These are phyloP conservation scores for Lottia gigantea DNA, from an alignment of 2,888 invertebrate species.

Conservation along the genomic window DNA sequence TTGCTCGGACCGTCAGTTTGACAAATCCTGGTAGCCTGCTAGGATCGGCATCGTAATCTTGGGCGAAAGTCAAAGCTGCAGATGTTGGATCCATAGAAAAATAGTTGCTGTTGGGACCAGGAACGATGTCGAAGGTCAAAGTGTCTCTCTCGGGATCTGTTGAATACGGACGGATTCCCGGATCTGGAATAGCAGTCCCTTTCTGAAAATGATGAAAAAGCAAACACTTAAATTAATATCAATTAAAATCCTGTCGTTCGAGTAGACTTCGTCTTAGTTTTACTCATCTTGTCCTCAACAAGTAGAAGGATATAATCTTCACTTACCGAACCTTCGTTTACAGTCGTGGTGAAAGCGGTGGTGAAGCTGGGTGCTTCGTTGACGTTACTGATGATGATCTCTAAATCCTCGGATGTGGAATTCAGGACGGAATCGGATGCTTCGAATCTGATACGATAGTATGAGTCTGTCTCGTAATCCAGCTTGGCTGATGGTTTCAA, in stretches of 20 bases:
- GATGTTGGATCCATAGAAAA: not conserved
- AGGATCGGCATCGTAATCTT: conserved; percentile 5
- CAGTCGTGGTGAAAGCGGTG: not conserved
- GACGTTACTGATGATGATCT: not conserved
- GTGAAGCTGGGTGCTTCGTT: not conserved
- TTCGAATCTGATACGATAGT: not conserved
- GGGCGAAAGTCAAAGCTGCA: not conserved
- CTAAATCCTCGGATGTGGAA: not conserved
- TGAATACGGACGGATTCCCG: not conserved
- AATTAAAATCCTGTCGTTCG: too few species aligned
- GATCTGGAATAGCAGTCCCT: not conserved
- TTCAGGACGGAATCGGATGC: not conserved
- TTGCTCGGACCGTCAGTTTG: not conserved
- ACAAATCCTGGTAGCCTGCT: not conserved
- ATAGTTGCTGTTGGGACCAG: not conserved
- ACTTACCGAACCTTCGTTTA: not conserved
- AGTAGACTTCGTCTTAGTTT: too few species aligned
- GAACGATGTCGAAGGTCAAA: not conserved
- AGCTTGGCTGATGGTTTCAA: not conserved
- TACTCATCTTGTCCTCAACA: too few species aligned
- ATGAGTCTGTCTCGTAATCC: not conserved
- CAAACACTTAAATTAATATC: too few species aligned
- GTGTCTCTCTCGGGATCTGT: conserved; percentile 4
- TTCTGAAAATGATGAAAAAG: not conserved
- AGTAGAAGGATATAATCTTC: not conserved